Conservation (phyloP, 2,888 invertebrate genomes). For the Carabus problematicus region DNA sequence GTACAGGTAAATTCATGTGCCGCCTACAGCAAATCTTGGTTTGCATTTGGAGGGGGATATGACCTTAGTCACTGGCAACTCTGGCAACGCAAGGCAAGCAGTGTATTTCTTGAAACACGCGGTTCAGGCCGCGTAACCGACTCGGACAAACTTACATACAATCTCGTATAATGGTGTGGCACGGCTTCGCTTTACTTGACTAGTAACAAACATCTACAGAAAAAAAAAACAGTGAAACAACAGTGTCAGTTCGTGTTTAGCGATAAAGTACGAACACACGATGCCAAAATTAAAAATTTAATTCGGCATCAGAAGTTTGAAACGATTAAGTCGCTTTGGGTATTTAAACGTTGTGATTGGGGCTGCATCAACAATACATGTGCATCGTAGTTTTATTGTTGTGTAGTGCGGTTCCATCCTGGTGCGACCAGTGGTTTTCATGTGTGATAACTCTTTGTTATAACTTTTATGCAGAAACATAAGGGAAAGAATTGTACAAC, state of each 20-base stretch:
- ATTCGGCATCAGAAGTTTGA: too few relatives aligned
- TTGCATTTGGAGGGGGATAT: slow-evolving; percentile 32
- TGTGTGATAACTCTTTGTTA: slow-evolving; percentile 29
- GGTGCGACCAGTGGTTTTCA: slow-evolving; percentile 1
- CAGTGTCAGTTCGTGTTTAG: too few relatives aligned
- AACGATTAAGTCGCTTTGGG: too few relatives aligned
- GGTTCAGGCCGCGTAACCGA: slow-evolving; percentile 6
- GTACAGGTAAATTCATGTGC: slow-evolving; percentile 33
- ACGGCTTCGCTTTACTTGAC: too few relatives aligned
- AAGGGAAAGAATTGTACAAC: not conserved
- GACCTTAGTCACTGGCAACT: slow-evolving; percentile 27
- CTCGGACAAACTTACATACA: too few relatives aligned
- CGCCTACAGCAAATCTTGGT: slow-evolving; percentile 30
- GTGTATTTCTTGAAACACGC: slow-evolving; percentile 34
- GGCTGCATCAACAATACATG: too few relatives aligned
- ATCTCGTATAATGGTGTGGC: too few relatives aligned
- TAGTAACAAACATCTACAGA: too few relatives aligned
- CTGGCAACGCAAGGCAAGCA: slow-evolving; percentile 30
- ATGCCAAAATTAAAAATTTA: too few relatives aligned
- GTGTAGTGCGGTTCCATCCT: slow-evolving; percentile 12
- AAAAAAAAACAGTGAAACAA: too few relatives aligned
- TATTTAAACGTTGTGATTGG: too few relatives aligned
- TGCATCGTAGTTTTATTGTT: not conserved
- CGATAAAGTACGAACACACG: too few relatives aligned
- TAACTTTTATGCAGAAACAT: slow-evolving; percentile 11